Evolutionary conservation across 2,888 invertebrate genomes (phyloP).

Genomic region (Callimorpha dominula): DNA sequence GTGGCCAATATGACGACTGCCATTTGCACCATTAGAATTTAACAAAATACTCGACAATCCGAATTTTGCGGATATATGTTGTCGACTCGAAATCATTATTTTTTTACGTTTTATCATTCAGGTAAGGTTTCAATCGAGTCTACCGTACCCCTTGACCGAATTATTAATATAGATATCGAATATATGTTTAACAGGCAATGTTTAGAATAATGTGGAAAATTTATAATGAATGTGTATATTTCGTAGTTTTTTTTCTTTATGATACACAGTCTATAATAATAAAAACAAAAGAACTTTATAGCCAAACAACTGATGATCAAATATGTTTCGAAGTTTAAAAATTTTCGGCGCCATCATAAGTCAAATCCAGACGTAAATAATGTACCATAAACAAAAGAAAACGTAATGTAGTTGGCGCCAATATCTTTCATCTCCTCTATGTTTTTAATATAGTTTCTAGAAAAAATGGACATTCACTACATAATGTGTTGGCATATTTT

Average conservation of each 20-base stretch:
- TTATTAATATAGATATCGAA: too few species aligned
- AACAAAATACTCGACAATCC: too few species aligned
- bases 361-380: slow-evolving; percentile 11
- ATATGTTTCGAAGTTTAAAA: slow-evolving; percentile 19
- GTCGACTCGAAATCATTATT: too few species aligned
- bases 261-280: background rate
- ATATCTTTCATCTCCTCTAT: slow-evolving; percentile 14
- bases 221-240: background rate
- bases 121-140: too few species aligned
- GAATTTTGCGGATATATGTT: too few species aligned
- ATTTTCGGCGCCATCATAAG: slow-evolving; percentile 42
- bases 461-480: slow-evolving; percentile 9
- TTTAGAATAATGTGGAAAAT: background rate
- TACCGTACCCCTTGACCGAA: too few species aligned
- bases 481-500: slow-evolving; percentile 35
- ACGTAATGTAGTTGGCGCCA: slow-evolving; percentile 17
- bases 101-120: too few species aligned
- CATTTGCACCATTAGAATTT: too few species aligned
- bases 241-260: background rate
- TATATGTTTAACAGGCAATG: background rate
- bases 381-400: slow-evolving; percentile 1
- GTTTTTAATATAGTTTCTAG: slow-evolving; percentile 25
- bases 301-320: slow-evolving; percentile 9
- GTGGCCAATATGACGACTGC: too few species aligned
- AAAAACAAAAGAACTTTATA: background rate